Percentiles rank a stretch among this genome's conserved stretches.
These are phyloP conservation scores for Agonopterix arenella DNA, from an alignment of 2,888 invertebrate species.

Conservation along the genomic window DNA sequence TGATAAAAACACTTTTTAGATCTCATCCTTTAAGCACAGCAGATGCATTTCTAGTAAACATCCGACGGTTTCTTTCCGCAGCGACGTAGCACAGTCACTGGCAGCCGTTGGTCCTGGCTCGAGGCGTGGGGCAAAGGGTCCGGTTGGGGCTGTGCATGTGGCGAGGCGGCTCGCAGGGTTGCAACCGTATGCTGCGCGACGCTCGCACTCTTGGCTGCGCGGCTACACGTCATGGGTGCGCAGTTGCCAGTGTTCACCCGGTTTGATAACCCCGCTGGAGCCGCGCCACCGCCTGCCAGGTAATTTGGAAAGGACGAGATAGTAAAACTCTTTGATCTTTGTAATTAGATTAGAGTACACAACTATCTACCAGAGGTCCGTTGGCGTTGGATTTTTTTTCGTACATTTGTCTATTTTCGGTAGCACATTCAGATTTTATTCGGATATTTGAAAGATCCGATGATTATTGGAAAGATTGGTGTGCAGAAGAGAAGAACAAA, in stretches of 20 bases:
- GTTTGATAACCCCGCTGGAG: conserved; percentile 98
- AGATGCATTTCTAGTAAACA: too few species aligned
- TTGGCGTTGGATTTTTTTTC: too few species aligned
- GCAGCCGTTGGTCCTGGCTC: conserved; percentile 59
- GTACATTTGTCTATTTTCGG: too few species aligned
- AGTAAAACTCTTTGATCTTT: too few species aligned
- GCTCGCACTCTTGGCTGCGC: conserved; percentile 85
- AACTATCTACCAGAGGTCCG: too few species aligned
- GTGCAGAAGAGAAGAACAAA: too few species aligned
- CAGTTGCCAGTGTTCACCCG: conserved; percentile 96
- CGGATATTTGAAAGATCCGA: too few species aligned
- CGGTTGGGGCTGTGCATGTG: conserved; percentile 64
- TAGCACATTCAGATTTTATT: too few species aligned
- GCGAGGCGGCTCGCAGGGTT: conserved; percentile 85
- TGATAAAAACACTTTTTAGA: too few species aligned
- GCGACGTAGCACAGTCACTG: conserved; percentile 47
- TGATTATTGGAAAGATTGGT: too few species aligned
- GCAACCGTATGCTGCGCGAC: conserved; percentile 88
- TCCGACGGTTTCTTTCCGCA: conserved; percentile 13
- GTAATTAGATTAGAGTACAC: too few species aligned
- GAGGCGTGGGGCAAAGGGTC: conserved; percentile 66
- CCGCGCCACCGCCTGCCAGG: conserved; percentile 84
- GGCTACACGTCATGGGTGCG: conserved; percentile 97
- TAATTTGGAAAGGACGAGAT: conserved; percentile 16
- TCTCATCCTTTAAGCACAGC: too few species aligned